These are phyloP conservation scores for Sminthurinus aureus DNA, from an alignment of 2,888 invertebrate species.

Conservation along the genomic window DNA sequence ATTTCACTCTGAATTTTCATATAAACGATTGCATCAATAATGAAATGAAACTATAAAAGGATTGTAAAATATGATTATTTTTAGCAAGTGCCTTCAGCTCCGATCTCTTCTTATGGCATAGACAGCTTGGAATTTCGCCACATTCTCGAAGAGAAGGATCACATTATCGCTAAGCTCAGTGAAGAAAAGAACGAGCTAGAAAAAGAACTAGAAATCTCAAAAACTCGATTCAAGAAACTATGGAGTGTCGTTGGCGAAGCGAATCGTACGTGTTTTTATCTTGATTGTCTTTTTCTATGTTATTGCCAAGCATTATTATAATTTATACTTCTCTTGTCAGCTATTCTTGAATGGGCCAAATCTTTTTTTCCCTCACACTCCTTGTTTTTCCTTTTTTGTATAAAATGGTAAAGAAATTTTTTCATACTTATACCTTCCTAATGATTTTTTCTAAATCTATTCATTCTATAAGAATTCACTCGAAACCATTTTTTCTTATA, in stretches of 20 bases:
- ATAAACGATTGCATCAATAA: constrained; percentile 23
- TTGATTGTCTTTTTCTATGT: constrained; percentile 35
- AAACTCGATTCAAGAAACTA: constrained; percentile 75
- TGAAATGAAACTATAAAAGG: constrained; percentile 25
- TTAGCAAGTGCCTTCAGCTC: constrained; percentile 40
- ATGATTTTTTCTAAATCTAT: neutral
- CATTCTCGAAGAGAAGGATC: constrained; percentile 61
- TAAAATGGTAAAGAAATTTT: too few species aligned
- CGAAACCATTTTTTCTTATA: too few species aligned
- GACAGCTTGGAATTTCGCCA: constrained; percentile 31
- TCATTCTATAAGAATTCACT: too few species aligned
- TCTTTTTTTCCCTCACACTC: constrained; percentile 4
- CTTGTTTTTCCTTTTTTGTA: constrained; percentile 14
- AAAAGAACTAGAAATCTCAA: constrained; percentile 72
- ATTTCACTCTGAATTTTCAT: constrained; percentile 27
- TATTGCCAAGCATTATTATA: constrained; percentile 38
- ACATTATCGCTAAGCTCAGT: constrained; percentile 55
- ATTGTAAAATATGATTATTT: constrained; percentile 39
- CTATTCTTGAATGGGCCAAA: constrained; percentile 14
- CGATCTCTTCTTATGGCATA: constrained; percentile 4
- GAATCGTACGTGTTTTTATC: constrained; percentile 70
- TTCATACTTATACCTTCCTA: constrained; percentile 17
- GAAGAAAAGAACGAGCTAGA: constrained; percentile 64
- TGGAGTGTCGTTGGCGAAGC: constrained; percentile 75
- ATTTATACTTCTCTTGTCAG: constrained; percentile 35